A percentile compares a stretch with the other conserved stretches of the same genome.
Conservation (phyloP, 2,888 invertebrate species). For the Agonopterix heracliana region DNA sequence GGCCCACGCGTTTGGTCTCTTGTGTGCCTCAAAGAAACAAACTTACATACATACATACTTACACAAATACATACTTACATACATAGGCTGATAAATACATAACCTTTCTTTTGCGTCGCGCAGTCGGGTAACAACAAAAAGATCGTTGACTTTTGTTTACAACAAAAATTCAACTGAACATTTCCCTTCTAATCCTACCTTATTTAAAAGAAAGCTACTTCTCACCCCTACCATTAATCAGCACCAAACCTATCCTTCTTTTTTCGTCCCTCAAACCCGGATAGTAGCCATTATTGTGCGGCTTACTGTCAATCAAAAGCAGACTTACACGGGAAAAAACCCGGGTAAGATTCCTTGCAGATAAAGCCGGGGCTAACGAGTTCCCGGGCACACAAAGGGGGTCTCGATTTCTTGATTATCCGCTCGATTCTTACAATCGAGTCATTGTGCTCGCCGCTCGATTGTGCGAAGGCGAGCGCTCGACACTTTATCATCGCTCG, state of each 20-base stretch:
- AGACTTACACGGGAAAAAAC: constrained; percentile 29
- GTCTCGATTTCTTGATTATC: constrained; percentile 27
- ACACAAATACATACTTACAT: no score
- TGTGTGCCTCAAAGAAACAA: no score
- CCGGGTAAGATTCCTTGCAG: constrained; percentile 34
- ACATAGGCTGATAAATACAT: no score
- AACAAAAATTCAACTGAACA: no score
- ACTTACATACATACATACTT: no score
- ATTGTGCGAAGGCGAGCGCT: not conserved
- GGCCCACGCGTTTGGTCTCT: no score
- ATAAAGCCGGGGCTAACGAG: constrained; percentile 37
- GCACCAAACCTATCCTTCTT: constrained; percentile 2
- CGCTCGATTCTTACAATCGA: constrained; percentile 40
- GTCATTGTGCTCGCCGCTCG: constrained; percentile 33
- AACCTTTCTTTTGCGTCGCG: no score
- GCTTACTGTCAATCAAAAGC: constrained; percentile 58
- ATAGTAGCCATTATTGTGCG: constrained; percentile 25
- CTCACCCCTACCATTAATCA: constrained; percentile 7
- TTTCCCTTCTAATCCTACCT: no score
- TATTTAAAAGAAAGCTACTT: no score
- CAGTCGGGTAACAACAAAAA: no score
- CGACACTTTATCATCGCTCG: constrained; percentile 12
- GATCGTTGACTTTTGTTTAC: no score
- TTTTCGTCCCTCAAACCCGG: constrained; percentile 2
- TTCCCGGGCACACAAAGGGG: constrained; percentile 16